These are phyloP conservation scores for Proteles cristata DNA, from an alignment of 2,113 vertebrate genomes.

Conservation along the genomic window DNA sequence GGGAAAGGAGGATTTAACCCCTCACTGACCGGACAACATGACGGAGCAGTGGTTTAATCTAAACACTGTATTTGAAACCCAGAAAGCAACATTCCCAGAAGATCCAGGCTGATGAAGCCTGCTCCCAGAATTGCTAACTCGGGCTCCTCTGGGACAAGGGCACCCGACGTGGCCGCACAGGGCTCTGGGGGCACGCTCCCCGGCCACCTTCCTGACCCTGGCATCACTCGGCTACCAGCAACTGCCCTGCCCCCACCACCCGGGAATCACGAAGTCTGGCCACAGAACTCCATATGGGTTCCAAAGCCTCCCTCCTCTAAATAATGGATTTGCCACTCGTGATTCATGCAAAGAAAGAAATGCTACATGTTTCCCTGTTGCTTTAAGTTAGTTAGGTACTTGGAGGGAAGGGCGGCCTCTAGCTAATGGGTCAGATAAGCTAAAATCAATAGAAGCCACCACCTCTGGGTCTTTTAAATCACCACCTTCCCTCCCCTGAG, in stretches of 20 bases:
- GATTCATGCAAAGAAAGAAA: slow-evolving; percentile 67
- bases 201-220: neutral
- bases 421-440: slow-evolving; percentile 84
- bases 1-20: neutral
- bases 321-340: slow-evolving; percentile 78
- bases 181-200: neutral
- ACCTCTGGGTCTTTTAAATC: slow-evolving; percentile 73
- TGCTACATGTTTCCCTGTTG: slow-evolving; percentile 78
- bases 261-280: neutral
- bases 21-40: neutral
- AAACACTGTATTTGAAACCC: neutral
- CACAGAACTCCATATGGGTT: neutral
- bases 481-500: neutral
- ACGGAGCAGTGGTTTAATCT: neutral
- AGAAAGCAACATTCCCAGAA: neutral
- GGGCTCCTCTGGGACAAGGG: neutral
- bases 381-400: slow-evolving; percentile 76
- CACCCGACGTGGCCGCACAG: too few species aligned
- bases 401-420: slow-evolving; percentile 82
- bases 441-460: slow-evolving; percentile 80
- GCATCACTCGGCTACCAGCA: neutral
- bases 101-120: neutral
- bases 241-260: neutral
- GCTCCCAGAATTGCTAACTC: neutral
- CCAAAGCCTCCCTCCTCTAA: slow-evolving; percentile 62